phyloP scores from a whole-genome alignment of 1,140 invertebrate genomes.

The Trachelipus rathkii region DNA sequence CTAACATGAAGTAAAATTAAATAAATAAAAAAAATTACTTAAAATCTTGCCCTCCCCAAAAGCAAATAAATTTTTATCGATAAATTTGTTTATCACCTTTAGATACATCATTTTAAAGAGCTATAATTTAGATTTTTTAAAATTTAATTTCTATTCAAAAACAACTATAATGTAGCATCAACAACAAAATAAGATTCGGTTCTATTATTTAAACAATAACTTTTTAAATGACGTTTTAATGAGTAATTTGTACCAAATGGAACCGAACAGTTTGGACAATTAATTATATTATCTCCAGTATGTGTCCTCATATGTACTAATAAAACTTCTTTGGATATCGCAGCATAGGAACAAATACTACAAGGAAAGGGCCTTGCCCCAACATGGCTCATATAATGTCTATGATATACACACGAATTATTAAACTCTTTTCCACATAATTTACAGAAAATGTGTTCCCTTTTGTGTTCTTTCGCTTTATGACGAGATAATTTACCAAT shows the following conservation, averaged over 20 bases:
- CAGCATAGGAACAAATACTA: not conserved
- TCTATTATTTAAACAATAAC: constrained; percentile 4
- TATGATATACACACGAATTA: not conserved
- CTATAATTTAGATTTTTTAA: not conserved
- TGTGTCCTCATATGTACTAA: not conserved
- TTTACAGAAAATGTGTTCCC: not conserved
- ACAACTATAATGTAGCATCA: not conserved
- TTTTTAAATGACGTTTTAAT: not conserved
- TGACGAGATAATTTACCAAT: constrained; percentile 4
- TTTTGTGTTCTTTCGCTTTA: not conserved
- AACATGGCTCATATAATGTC: constrained; percentile 4
- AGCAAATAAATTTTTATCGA: too few species aligned
- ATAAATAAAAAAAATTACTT: too few species aligned
- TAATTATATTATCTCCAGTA: not conserved
- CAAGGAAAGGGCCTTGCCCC: not conserved
- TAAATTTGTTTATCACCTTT: too few species aligned
- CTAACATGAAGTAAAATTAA: too few species aligned
- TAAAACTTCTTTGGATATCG: not conserved
- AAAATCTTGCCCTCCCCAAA: too few species aligned
- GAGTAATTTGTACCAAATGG: not conserved
- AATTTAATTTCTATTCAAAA: not conserved
- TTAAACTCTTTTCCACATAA: not conserved
- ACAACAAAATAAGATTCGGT: not conserved
- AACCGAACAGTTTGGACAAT: not conserved
- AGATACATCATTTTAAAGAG: too few species aligned